A percentile compares a stretch with the other conserved stretches of the same genome.
These are phyloP conservation scores for Taeniopygia guttata DNA, from an alignment of 2,797 vertebrate species.

Conservation along the genomic window DNA sequence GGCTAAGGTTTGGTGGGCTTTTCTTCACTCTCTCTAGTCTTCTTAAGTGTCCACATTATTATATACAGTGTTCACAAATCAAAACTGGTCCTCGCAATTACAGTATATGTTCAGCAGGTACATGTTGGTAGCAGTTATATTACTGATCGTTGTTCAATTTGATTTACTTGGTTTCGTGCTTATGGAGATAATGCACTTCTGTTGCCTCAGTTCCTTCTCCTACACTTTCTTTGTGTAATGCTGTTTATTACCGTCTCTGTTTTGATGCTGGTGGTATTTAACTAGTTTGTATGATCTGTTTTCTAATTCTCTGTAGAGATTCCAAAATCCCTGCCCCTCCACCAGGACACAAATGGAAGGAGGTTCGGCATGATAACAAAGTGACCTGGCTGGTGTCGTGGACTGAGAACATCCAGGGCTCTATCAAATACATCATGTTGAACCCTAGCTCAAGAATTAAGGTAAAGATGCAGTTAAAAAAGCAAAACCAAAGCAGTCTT, in stretches of 20 bases:
- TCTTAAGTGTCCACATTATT: neutral
- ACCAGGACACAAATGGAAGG: conserved; percentile 91
- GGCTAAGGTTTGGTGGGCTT: neutral
- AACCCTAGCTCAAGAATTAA: conserved; percentile 97
- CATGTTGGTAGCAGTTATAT: neutral
- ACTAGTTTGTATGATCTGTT: neutral
- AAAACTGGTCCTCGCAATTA: neutral
- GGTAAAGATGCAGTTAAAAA: conserved; percentile 70
- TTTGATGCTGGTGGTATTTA: neutral
- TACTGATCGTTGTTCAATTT: neutral
- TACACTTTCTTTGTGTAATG: neutral
- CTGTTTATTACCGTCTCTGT: neutral
- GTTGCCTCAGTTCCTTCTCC: neutral
- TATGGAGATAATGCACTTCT: neutral
- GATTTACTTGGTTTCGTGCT: neutral
- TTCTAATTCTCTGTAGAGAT: conserved; percentile 77
- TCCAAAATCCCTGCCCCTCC: conserved; percentile 89
- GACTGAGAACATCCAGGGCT: conserved; percentile 97
- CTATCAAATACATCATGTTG: conserved; percentile 98
- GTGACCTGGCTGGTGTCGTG: conserved; percentile 97
- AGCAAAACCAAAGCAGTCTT: neutral
- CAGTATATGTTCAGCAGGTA: neutral
- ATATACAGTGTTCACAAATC: neutral
- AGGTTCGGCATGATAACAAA: conserved; percentile 93
- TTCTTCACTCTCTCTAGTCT: neutral